Base-by-base conservation (phyloP, 2,113 vertebrate genomes). In the Hylia prasina region DNA sequence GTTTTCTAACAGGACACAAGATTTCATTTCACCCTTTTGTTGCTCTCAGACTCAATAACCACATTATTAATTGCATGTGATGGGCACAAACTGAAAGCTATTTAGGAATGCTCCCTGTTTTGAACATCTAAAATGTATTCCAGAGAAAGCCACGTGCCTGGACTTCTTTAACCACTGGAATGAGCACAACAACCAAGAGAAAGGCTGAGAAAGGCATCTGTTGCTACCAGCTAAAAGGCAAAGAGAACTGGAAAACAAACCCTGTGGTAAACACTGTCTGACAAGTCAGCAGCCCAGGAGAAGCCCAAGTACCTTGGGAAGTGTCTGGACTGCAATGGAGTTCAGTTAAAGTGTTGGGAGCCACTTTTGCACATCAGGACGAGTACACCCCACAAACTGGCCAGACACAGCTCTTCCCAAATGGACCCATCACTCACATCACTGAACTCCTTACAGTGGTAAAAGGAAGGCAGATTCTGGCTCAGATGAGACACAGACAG, bases 121-220 rank as follows among this genome's bases (percentile, higher is more conserved):
- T 66, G 48, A 93, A 33, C 30, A 47, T 31, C 60, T 33, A 35
- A 90, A 88, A 21, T 21, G 23, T 83, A 44, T 66, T 82, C 47
- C 57, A 90, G 39, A 75, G 27, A 40, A 93, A 93, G 51, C 25
- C 73, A 78, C 2, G 0, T 66, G 82, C 60, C 60, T 37, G 51
- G 42, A 75, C 47, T 40, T 50, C 84, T 84, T 79, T 50, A 94
- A 91, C 50, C 35, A 66, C 73, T 75, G 70, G 61, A 85, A 94
- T 2, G 4, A 71, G 48, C 57, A 57, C 2, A 10, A 75, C 50
- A 79, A 61, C 35, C 37, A 31, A 73, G 35, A 82, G 22, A 81
- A 90, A 48, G 56, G 22, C 69, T 73, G 72, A 91, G 48, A 51
- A 83, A 89, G 14, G 58, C 77, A 89, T 77, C 72, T 73, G 24